Percentiles rank a stretch among this genome's conserved stretches.
These are phyloP conservation scores for Chanos chanos DNA, from an alignment of 2,797 vertebrate genomes.

Conservation along the genomic window DNA sequence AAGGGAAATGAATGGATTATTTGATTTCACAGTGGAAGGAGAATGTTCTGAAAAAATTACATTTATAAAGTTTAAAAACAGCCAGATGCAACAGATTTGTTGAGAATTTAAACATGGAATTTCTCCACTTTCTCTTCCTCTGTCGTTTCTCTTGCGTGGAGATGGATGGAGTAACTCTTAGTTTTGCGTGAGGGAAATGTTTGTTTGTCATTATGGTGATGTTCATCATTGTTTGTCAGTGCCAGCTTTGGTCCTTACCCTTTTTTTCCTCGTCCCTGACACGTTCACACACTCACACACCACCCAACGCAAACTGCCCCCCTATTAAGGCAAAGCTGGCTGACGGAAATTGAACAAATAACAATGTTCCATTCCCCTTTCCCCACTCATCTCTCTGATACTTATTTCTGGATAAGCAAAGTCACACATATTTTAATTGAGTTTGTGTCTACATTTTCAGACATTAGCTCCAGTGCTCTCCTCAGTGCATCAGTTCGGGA, in stretches of 20 bases:
- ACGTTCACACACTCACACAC: slow-evolving; percentile 3
- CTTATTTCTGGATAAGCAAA: slow-evolving; percentile 30
- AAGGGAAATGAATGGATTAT: too few species aligned
- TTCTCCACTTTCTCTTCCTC: slow-evolving; percentile 5
- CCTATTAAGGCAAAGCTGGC: slow-evolving; percentile 20
- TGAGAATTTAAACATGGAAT: not conserved
- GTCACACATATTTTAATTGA: slow-evolving; percentile 44
- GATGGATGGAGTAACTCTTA: slow-evolving; percentile 46
- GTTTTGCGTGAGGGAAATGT: slow-evolving; percentile 2
- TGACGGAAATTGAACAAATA: slow-evolving; percentile 16
- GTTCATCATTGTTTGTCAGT: slow-evolving; percentile 43
- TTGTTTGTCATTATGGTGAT: slow-evolving; percentile 58
- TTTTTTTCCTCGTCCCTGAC: not conserved
- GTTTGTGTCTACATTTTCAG: slow-evolving; percentile 41
- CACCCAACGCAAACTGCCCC: not conserved
- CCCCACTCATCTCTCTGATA: not conserved
- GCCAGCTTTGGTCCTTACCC: slow-evolving; percentile 45
- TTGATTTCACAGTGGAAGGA: too few species aligned
- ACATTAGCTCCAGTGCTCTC: slow-evolving; percentile 30
- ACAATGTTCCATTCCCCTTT: not conserved
- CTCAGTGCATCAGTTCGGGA: slow-evolving; percentile 34
- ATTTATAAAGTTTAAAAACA: slow-evolving; percentile 9
- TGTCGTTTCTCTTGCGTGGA: slow-evolving; percentile 22
- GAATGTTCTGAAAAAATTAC: too few species aligned
- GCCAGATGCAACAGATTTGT: slow-evolving; percentile 3